Evolutionary conservation across 2,113 vertebrate genomes (phyloP), one percentile per base, ranked within the genome.

Genomic region (Morone saxatilis): DNA sequence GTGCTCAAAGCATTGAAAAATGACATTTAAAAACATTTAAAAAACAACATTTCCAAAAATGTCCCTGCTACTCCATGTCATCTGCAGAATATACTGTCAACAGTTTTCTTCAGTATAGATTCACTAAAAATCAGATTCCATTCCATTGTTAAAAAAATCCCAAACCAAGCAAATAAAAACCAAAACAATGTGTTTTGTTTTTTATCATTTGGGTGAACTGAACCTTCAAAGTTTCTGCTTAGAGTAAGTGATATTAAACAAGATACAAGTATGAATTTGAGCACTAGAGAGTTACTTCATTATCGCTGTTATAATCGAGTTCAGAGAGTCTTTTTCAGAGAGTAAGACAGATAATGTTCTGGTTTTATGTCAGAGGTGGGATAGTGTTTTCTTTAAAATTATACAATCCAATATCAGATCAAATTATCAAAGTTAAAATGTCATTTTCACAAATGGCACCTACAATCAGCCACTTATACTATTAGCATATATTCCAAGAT

Each of bases 401-500:
- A 47, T 12, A 43, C 3, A 41, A 25, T 70, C 25, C 14, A 16
- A 53, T 60, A 54, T 36, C 4, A n/a, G 54, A 70, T 71, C 74
- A 62, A 62, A 82, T 69, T 57, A 81, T 79, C 20, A 0, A 11
- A 43, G 75, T 57, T 43, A 76, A 68, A 79, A 79, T 11, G 76
- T 72, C 40, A 50, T 70, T 73, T 84, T 61, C 38, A 10, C 12
- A 75, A 88, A 79, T 65, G 48, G 56, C 60, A 63, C 47, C 22
- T 11, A 57, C 50, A 57, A 59, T 66, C 62, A 63, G 7, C 25
- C 61, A 41, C 50, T 76, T 70, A 50, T 5, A 66, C 9, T 9
- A 65, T 63, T 61, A 66, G 5, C 53, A 78, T 67, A 22, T 0
- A 7, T 71, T 50, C 7, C 41, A 47, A 74, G 45, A 83, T 85